Conservation (phyloP, 2,797 vertebrate genomes). For the Miichthys miiuy region DNA sequence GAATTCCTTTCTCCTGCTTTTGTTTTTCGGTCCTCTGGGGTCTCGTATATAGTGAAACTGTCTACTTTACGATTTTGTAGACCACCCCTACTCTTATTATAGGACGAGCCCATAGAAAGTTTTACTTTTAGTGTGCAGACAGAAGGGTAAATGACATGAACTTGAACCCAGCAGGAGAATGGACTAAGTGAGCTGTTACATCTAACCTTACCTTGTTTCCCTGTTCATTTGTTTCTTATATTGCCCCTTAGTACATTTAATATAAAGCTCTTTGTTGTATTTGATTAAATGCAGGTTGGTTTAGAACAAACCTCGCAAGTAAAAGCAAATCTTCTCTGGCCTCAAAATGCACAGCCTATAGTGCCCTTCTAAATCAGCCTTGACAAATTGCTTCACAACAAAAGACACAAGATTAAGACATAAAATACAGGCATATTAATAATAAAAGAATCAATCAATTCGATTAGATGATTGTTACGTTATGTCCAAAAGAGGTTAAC, state of each 20-base stretch:
- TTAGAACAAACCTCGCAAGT: neutral
- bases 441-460: neutral
- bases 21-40: constrained; percentile 18
- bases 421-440: neutral
- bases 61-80: constrained; percentile 27
- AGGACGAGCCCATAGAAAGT: constrained; percentile 7
- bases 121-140: constrained; percentile 38
- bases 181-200: neutral
- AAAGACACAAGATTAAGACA: neutral
- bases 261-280: neutral
- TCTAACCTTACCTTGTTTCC: neutral
- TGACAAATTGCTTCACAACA: neutral
- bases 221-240: neutral
- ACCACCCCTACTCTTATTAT: constrained; percentile 48
- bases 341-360: neutral
- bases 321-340: neutral
- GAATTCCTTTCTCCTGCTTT: constrained; percentile 47
- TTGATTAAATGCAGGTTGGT: neutral
- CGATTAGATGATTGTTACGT: too few species aligned
- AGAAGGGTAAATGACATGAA: constrained; percentile 12
- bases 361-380: neutral
- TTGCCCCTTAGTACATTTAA: neutral
- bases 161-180: constrained; percentile 27
- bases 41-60: constrained; percentile 7
- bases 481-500: too few species aligned